Evolutionary conservation across 2,888 invertebrate genomes (phyloP).

Genomic region (Andrena hattorfiana): DNA sequence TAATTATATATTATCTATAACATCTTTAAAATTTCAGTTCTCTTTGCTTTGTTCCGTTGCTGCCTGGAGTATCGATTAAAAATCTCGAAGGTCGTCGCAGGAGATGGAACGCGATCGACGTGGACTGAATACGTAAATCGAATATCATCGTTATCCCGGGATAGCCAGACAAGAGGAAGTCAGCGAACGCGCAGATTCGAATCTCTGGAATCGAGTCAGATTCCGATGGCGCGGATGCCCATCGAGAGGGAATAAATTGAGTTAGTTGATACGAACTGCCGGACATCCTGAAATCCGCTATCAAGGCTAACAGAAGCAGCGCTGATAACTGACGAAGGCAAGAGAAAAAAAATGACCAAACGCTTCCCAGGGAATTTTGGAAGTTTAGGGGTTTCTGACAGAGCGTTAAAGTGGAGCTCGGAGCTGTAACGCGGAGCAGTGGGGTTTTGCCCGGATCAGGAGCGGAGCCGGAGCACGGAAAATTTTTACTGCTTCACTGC

Average conservation of each 20-base stretch:
- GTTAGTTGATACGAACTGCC: slow-evolving; percentile 42
- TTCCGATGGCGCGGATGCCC: slow-evolving; percentile 31
- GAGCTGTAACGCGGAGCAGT: too few relatives aligned
- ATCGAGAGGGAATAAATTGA: slow-evolving; percentile 44
- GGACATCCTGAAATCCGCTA: slow-evolving; percentile 8
- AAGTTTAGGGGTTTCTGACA: too few relatives aligned
- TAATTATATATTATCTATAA: too few relatives aligned
- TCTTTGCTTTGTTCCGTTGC: too few relatives aligned
- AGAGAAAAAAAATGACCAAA: slow-evolving; percentile 13
- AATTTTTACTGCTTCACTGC: too few relatives aligned
- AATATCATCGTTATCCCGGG: slow-evolving; percentile 59
- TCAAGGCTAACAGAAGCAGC: slow-evolving; percentile 17
- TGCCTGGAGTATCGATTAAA: not conserved
- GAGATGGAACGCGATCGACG: slow-evolving; percentile 1
- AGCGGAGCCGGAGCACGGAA: too few relatives aligned
- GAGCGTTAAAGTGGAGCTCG: too few relatives aligned
- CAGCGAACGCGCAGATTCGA: slow-evolving; percentile 26
- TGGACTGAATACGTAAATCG: slow-evolving; percentile 43
- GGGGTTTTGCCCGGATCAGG: too few relatives aligned
- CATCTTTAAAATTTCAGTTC: too few relatives aligned
- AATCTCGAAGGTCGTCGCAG: not conserved
- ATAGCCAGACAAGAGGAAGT: slow-evolving; percentile 16
- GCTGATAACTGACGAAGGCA: not conserved
- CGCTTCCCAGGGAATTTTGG: too few relatives aligned
- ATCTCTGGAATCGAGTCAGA: slow-evolving; percentile 44